A percentile compares a stretch with the other conserved stretches of the same genome.
phyloP scores from a whole-genome alignment of 2,888 invertebrate species.

The Apamea monoglypha region DNA sequence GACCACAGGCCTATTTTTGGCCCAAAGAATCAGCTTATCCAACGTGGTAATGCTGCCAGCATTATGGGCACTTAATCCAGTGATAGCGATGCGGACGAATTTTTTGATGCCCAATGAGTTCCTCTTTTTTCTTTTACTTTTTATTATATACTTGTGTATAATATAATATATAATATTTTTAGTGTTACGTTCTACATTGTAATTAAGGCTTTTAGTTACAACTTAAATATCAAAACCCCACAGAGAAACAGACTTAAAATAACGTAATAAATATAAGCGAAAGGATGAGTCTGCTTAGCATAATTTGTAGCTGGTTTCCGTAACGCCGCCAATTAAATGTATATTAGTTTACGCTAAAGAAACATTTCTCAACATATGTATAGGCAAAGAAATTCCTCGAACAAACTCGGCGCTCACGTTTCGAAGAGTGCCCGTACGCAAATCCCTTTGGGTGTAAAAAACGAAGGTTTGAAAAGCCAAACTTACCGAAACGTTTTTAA shows the following conservation, averaged over 20 bases:
- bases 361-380: slow-evolving; percentile 72
- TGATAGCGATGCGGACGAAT: not conserved
- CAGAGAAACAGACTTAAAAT: not conserved
- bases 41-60: not conserved
- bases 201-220: not conserved
- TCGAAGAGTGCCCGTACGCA: slow-evolving; percentile 74
- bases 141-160: not conserved
- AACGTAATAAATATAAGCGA: slow-evolving; percentile 50
- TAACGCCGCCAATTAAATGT: slow-evolving; percentile 70
- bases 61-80: not conserved
- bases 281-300: slow-evolving; percentile 43
- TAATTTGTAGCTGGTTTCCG: slow-evolving; percentile 65
- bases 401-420: slow-evolving; percentile 68
- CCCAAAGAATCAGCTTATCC: not conserved
- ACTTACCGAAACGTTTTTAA: slow-evolving; percentile 81
- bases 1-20: not conserved
- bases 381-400: slow-evolving; percentile 67
- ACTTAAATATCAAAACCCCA: not conserved
- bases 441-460: slow-evolving; percentile 80
- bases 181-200: not conserved
- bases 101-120: not conserved
- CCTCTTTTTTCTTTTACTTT: not conserved
- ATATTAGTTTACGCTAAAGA: slow-evolving; percentile 70
- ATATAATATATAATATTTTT: not conserved
- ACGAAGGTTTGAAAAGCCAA: slow-evolving; percentile 79